phyloP scores from a whole-genome alignment of 1,140 invertebrate species.

The Lethocerus indicus region DNA sequence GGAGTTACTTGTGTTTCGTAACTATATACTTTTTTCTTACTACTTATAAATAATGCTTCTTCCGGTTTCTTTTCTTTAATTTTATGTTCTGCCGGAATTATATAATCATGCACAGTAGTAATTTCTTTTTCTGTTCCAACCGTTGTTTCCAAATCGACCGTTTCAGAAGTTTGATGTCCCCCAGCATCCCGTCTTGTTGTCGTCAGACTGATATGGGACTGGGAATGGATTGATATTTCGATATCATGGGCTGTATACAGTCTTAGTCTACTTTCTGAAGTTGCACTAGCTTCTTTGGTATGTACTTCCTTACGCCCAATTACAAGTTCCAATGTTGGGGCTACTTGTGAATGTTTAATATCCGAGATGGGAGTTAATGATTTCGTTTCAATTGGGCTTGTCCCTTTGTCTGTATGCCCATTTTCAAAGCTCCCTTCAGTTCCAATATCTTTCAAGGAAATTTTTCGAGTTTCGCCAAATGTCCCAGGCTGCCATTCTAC shows the following conservation, averaged over 20 bases:
- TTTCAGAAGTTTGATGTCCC: conserved; percentile 26
- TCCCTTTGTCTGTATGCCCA: conserved; percentile 21
- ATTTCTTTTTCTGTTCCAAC: conserved; percentile 20
- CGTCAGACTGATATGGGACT: conserved; percentile 31
- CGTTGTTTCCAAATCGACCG: conserved; percentile 26
- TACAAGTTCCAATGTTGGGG: conserved; percentile 25
- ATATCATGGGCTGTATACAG: conserved; percentile 28
- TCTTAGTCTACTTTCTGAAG: conserved; percentile 29
- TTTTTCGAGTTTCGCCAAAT: background rate
- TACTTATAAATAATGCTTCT: conserved; percentile 31
- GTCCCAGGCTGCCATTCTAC: conserved; percentile 9
- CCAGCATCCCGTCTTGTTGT: conserved; percentile 23
- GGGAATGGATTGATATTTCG: conserved; percentile 31
- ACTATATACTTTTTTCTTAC: conserved; percentile 28
- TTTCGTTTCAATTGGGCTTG: conserved; percentile 25
- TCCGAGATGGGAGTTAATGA: conserved; percentile 14
- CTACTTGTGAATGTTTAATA: background rate
- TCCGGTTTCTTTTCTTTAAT: conserved; percentile 25
- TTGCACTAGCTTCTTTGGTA: conserved; percentile 29
- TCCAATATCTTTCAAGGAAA: conserved; percentile 6
- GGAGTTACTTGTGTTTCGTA: conserved; percentile 24
- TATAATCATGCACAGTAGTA: conserved; percentile 18
- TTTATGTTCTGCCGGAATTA: conserved; percentile 22
- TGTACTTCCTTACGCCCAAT: conserved; percentile 31
- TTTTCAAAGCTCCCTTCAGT: background rate